phyloP scores from a whole-genome alignment of 2,113 vertebrate species.

The Gymnorhina tibicen region DNA sequence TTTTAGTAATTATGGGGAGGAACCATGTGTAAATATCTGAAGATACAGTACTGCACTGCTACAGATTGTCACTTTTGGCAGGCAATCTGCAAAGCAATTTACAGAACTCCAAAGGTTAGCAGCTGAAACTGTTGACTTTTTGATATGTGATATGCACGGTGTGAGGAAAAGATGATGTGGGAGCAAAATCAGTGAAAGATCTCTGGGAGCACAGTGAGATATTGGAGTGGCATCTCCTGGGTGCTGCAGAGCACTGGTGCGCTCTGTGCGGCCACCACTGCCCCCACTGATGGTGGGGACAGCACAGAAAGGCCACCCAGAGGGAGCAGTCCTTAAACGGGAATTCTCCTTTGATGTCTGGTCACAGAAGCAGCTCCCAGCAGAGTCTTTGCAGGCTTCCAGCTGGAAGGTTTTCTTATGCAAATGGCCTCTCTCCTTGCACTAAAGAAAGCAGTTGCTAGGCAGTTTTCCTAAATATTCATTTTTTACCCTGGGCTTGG shows the following conservation, averaged over 20 bases:
- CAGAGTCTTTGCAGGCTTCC: conserved; percentile 37
- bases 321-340: background rate
- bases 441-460: conserved; percentile 71
- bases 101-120: conserved; percentile 23
- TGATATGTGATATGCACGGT: background rate
- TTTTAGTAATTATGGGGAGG: background rate
- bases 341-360: conserved; percentile 51
- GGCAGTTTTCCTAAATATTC: conserved; percentile 67
- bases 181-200: conserved; percentile 39
- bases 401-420: conserved; percentile 65
- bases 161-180: conserved; percentile 33
- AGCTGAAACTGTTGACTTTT: conserved; percentile 39
- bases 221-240: background rate
- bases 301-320: conserved; percentile 41
- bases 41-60: background rate
- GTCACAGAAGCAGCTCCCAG: conserved; percentile 36
- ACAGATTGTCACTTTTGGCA: background rate
- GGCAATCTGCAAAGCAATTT: background rate
- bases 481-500: background rate
- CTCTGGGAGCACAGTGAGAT: background rate
- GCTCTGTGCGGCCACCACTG: background rate
- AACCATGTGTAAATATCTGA: background rate
- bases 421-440: conserved; percentile 64
- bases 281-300: background rate
- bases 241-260: background rate